Conservation (phyloP, 2,888 invertebrate species). For the Epinotia brunnichana region DNA sequence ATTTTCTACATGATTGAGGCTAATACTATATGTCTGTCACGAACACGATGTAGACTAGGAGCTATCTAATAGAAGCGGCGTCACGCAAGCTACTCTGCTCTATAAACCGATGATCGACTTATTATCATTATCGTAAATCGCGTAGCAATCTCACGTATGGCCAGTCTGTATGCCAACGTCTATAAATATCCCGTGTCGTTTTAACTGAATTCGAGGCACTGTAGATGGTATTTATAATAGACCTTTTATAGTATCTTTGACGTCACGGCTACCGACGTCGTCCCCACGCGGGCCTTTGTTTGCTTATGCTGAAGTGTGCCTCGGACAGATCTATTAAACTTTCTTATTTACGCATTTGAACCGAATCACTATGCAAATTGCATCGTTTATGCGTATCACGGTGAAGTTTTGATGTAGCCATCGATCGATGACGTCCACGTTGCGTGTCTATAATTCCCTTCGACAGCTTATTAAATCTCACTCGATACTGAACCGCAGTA, state of each 20-base stretch:
- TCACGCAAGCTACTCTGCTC: constrained; percentile 15
- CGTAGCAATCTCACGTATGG: constrained; percentile 18
- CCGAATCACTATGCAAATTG: constrained; percentile 23
- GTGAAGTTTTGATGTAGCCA: neutral
- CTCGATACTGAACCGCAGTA: neutral
- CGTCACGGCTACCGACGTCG: constrained; percentile 26
- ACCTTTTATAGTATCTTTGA: constrained; percentile 24
- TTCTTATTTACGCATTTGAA: constrained; percentile 23
- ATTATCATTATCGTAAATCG: constrained; percentile 38
- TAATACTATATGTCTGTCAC: constrained; percentile 22
- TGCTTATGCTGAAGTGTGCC: constrained; percentile 12
- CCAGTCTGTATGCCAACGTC: constrained; percentile 23
- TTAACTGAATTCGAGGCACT: constrained; percentile 31
- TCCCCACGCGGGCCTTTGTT: constrained; percentile 12
- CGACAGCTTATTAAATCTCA: constrained; percentile 21
- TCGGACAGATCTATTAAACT: constrained; percentile 24
- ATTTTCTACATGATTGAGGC: constrained; percentile 22
- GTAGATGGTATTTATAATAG: constrained; percentile 23
- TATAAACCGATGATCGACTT: constrained; percentile 30
- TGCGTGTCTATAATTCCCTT: constrained; percentile 23
- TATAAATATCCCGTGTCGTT: constrained; percentile 31
- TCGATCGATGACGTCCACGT: neutral
- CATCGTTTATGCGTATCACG: constrained; percentile 16
- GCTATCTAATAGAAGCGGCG: constrained; percentile 18
- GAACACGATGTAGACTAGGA: constrained; percentile 27